Evolutionary conservation across 2,797 vertebrate species (phyloP), one percentile per base, ranked within the genome.

Genomic region (Telmatherina bonti): DNA sequence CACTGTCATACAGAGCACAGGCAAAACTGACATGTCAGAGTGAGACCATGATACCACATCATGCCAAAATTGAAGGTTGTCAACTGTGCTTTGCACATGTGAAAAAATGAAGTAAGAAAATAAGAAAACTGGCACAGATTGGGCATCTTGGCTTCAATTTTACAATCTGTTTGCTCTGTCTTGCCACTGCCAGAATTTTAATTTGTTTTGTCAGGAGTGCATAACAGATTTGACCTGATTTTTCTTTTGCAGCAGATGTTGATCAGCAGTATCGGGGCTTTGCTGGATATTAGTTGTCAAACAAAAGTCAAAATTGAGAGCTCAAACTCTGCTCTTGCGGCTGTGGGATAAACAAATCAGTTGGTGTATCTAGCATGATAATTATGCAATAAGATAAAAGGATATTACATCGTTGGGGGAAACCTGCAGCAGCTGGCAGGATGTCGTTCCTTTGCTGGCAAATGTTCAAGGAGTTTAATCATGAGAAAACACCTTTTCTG

Each of bases 211-310:
- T 79, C 45, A 49, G 47, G 69, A 81, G 70, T 15, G 69, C 57
- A 74, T 31, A 70, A 70, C 70, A 61, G 70, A 80, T 67, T 70
- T 85, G 79, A 81, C 78, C 87, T 67, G 71, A 70, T 84, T 78
- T 69, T 52, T 80, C 79, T 85, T 75, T 49, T 77, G 51, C 31
- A 66, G 62, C 81, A 86, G 84, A 88, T 83, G 84, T 75, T 82
- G 65, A 75, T 79, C 66, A 67, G 64, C 67, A 51, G 22, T 58
- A 52, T 72, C 6, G 2, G 56, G 63, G 59, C 57, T 61, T 36
- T 35, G 35, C 49, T 56, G 49, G 24, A 33, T 79, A 60, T 67
- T 67, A 15, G 29, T 45, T 72, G 63, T 51, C 53, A 36, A 67
- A 31, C 38, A 26, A 24, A 51, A 16, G 0, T 29, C 38, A 41